phyloP scores from a whole-genome alignment of 2,888 invertebrate species.

The Tortricodes alternella region DNA sequence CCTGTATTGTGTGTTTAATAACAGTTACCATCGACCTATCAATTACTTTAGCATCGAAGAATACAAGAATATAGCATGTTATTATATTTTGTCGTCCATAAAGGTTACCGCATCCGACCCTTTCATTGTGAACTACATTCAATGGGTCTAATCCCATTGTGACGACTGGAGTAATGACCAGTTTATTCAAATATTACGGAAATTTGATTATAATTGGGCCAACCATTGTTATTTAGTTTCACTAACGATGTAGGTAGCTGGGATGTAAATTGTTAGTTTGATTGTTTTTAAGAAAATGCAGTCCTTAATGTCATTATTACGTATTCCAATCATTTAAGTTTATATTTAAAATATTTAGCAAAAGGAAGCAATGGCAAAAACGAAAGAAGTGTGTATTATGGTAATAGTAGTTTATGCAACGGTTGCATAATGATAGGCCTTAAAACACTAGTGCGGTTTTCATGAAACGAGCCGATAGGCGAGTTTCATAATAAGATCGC shows the following conservation, averaged over 20 bases:
- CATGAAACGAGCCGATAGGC: no score
- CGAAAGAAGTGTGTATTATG: no score
- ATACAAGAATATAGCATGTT: neutral
- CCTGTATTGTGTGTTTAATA: no score
- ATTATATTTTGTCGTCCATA: slow-evolving; percentile 38
- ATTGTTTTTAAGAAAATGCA: no score
- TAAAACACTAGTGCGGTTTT: no score
- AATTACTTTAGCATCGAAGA: neutral
- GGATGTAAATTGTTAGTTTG: neutral
- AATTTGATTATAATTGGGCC: slow-evolving; percentile 74
- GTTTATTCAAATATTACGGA: slow-evolving; percentile 60
- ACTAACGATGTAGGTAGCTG: neutral
- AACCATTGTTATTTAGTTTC: slow-evolving; percentile 43
- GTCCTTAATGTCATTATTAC: no score
- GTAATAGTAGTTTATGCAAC: no score
- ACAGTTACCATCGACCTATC: neutral
- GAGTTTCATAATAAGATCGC: no score
- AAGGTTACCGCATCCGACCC: slow-evolving; percentile 30
- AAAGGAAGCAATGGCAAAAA: no score
- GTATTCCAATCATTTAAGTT: no score
- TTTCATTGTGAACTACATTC: slow-evolving; percentile 43
- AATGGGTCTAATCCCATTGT: slow-evolving; percentile 47
- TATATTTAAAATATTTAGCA: no score
- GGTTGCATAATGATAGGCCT: no score
- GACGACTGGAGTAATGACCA: slow-evolving; percentile 52